Conservation (phyloP, 92 coral and sea anemone genomes). For the Zoanthus sansibaricus region DNA sequence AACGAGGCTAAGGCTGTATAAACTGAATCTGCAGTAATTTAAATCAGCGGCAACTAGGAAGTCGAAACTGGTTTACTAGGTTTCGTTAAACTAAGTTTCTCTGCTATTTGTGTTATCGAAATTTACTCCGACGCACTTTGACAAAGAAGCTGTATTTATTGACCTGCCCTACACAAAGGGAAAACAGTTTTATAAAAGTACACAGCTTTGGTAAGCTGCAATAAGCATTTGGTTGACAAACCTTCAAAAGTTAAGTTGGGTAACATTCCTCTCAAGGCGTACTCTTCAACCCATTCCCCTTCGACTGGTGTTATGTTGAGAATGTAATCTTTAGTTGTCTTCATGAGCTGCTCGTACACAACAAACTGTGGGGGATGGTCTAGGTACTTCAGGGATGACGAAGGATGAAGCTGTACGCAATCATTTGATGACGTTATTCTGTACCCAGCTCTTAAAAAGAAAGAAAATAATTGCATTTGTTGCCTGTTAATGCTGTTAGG, state of each 20-base stretch:
- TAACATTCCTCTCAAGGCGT: conserved; percentile 23
- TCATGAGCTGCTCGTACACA: conserved; percentile 83
- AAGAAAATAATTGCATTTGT: neutral
- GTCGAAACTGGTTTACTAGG: too few species aligned
- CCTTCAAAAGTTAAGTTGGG: conserved; percentile 22
- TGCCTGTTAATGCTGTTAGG: neutral
- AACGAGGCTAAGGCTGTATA: too few species aligned
- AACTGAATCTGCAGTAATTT: too few species aligned
- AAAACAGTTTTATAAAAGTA: too few species aligned
- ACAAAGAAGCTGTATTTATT: too few species aligned
- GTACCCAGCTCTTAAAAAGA: conserved; percentile 68
- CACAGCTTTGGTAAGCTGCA: too few species aligned
- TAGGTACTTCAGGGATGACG: conserved; percentile 85
- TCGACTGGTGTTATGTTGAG: conserved; percentile 87
- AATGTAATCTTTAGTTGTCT: conserved; percentile 80
- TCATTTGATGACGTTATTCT: conserved; percentile 66
- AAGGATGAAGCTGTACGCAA: conserved; percentile 84
- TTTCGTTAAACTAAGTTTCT: too few species aligned
- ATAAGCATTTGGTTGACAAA: neutral
- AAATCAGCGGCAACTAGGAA: too few species aligned
- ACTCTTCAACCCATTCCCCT: conserved; percentile 78
- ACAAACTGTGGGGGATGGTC: conserved; percentile 81
- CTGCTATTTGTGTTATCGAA: too few species aligned
- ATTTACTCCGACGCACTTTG: too few species aligned
- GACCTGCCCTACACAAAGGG: too few species aligned